Base-by-base conservation (phyloP, 2,797 vertebrate species). In the Takifugu ocellatus region DNA sequence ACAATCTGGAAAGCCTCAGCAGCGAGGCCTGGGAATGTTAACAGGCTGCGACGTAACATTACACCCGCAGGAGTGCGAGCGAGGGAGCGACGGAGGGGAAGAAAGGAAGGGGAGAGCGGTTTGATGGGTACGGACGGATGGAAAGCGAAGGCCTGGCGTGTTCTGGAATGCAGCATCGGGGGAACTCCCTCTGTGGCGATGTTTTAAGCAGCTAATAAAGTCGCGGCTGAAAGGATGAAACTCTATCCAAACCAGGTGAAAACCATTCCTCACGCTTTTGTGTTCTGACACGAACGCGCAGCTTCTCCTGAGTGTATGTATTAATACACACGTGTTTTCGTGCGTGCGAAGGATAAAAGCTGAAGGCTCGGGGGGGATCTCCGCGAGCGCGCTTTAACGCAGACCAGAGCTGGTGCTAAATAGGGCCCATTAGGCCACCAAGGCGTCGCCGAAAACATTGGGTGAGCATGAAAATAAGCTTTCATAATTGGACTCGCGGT, bases 1-100 rank as follows among this genome's bases (percentile, higher is more conserved):
- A 73, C 79, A 83, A 86, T 85, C 83, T 87, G 88, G 85, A 87
- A 83, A 70, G 57, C 75, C 61, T 87, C 86, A 77, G 75, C 29
- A 10, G 64, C 36, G 25, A 26, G 46, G 51, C 52, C 47, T n/a
- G 56, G 74, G 82, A 84, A 87, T 70, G 81, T 75, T 78, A 83
- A 84, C 78, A 74, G 72, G 81, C 79, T 15, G 67, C 65, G 0
- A 57, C 11, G 74, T 80, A 84, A 89, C 59, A 43, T 64, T 79
- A 82, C 84, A 81, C 83, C 79, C 61, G 67, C 59, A 59, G 75
- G 72, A 73, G 72, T 52, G 74, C 60, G 51, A 29, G 49, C 11
- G 49, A 29, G 16, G 27, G 49, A 17, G 51, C 44, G 70, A 39
- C 64, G 42, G 69, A 59, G 61, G 42, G 43, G 15, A 51, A 7